These are phyloP conservation scores for Drosophila vallismaia DNA, from an alignment of 2,888 invertebrate species.

Conservation along the genomic window DNA sequence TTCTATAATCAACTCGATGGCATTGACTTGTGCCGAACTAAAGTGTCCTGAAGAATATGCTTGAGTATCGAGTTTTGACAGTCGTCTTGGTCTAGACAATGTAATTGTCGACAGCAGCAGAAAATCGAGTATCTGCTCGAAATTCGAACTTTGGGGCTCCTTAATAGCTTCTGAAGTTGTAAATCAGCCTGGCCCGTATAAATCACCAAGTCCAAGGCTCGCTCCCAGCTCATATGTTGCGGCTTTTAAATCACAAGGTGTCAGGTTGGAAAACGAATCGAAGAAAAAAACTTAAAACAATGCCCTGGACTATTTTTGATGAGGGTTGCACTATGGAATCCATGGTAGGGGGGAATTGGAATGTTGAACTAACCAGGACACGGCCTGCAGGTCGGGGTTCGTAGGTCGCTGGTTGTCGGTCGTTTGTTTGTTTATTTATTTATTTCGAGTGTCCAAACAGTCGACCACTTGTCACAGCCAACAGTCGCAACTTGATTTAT, in stretches of 20 bases:
- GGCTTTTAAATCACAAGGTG: conserved; percentile 75
- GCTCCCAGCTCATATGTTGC: conserved; percentile 63
- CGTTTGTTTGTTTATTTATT: conserved; percentile 67
- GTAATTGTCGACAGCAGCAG: conserved; percentile 61
- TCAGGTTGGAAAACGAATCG: conserved; percentile 45
- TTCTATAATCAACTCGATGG: conserved; percentile 69
- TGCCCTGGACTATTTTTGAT: conserved; percentile 51
- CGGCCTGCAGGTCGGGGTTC: conserved; percentile 13
- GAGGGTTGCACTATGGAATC: conserved; percentile 50
- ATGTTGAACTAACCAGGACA: conserved; percentile 41
- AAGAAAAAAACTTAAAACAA: conserved; percentile 7
- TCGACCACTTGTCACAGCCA: conserved; percentile 71
- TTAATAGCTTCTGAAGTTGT: conserved; percentile 65
- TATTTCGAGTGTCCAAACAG: conserved; percentile 68
- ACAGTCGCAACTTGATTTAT: conserved; percentile 69
- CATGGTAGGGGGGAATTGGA: conserved; percentile 22
- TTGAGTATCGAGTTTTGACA: conserved; percentile 54
- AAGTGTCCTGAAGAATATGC: conserved; percentile 1
- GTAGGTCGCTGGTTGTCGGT: conserved; percentile 7
- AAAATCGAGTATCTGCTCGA: conserved; percentile 42
- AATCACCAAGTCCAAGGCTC: conserved; percentile 56
- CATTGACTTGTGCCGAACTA: conserved; percentile 43
- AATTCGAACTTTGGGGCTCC: conserved; percentile 3
- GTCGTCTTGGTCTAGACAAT: conserved; percentile 62
- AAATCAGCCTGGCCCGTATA: conserved; percentile 66